Percentiles rank a stretch among this genome's conserved stretches.
Evolutionary conservation across 2,113 vertebrate genomes (phyloP).

Genomic region (Osmerus eperlanus): DNA sequence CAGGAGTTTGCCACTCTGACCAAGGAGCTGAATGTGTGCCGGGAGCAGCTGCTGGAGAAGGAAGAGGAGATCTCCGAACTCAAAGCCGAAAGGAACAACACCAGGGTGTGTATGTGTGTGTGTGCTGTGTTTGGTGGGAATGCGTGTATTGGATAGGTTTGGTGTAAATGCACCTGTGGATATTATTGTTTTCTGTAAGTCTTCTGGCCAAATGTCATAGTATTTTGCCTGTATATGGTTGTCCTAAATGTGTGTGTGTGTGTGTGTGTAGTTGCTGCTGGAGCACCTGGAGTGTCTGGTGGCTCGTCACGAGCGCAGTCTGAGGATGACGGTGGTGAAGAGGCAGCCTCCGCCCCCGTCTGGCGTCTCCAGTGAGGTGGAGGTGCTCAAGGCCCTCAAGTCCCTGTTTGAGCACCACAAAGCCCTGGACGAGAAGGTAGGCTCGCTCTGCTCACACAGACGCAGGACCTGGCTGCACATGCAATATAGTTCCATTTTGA

Average conservation of each 20-base stretch:
- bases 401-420: conserved; percentile 97
- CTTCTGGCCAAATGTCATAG: conserved; percentile 42
- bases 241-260: conserved; percentile 34
- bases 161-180: too few species aligned
- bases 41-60: conserved; percentile 94
- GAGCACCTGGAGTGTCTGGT: conserved; percentile 98
- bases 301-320: conserved; percentile 90
- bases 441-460: neutral
- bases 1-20: conserved; percentile 97
- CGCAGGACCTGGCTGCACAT: neutral
- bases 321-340: conserved; percentile 97
- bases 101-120: conserved; percentile 76
- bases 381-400: conserved; percentile 96
- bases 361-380: conserved; percentile 95
- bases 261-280: conserved; percentile 79
- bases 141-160: neutral
- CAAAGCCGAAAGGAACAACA: conserved; percentile 97
- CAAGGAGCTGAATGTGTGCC: conserved; percentile 90
- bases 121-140: conserved; percentile 32
- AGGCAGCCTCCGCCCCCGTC: conserved; percentile 92
- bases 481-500: too few species aligned
- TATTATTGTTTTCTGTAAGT: too few species aligned
- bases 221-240: conserved; percentile 44
- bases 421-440: conserved; percentile 95
- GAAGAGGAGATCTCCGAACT: conserved; percentile 97